phyloP scores from a whole-genome alignment of 2,888 invertebrate genomes.

The Buathra laborator region DNA sequence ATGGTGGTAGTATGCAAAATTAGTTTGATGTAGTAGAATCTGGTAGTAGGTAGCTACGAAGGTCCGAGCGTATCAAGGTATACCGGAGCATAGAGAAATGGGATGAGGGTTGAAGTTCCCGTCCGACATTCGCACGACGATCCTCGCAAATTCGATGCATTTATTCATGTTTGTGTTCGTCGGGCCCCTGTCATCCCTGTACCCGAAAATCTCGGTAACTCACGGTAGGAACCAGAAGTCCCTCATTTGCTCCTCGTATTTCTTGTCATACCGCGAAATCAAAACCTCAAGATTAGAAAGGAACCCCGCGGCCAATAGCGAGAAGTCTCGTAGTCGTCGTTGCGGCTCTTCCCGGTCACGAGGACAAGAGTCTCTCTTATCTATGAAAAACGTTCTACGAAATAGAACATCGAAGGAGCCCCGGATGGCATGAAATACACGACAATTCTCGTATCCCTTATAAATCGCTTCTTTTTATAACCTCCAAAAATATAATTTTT shows the following conservation, averaged over 20 bases:
- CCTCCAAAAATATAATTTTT: too few relatives aligned
- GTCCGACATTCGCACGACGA: conserved; percentile 39
- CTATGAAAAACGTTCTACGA: neutral
- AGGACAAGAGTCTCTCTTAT: neutral
- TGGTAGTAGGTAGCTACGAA: neutral
- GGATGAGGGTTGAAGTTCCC: conserved; percentile 29
- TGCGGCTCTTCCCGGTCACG: neutral
- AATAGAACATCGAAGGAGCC: too few relatives aligned
- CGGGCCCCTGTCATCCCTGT: conserved; percentile 13
- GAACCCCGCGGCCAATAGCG: neutral
- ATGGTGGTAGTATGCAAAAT: neutral
- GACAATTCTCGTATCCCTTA: too few relatives aligned
- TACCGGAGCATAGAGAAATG: neutral
- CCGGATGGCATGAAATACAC: too few relatives aligned
- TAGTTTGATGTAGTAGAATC: conserved; percentile 11
- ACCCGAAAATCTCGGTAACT: conserved; percentile 8
- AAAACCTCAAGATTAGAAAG: conserved; percentile 24
- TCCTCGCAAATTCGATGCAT: conserved; percentile 76
- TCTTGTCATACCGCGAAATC: conserved; percentile 11
- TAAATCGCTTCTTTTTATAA: too few relatives aligned
- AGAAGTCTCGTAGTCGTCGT: neutral
- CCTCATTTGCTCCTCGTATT: conserved; percentile 19
- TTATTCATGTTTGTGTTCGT: conserved; percentile 81
- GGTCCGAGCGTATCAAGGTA: conserved; percentile 18
- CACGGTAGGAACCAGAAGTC: neutral